phyloP scores from a whole-genome alignment of 1,140 invertebrate genomes.

The Plectus sambesii region DNA sequence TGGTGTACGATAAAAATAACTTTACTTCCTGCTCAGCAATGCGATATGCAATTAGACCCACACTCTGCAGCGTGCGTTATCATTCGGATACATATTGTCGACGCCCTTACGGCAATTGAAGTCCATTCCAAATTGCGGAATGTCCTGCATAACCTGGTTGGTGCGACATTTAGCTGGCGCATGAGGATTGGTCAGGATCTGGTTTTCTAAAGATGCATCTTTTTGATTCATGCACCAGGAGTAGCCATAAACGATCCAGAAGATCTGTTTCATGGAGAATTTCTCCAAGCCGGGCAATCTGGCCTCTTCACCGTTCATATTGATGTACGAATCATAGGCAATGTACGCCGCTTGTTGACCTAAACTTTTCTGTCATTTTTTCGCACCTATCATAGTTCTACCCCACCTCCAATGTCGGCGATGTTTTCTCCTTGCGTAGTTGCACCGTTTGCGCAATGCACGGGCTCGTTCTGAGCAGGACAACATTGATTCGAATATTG shows the following conservation, averaged over 20 bases:
- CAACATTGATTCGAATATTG: constrained; percentile 35
- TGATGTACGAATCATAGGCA: constrained; percentile 28
- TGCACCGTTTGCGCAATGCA: constrained; percentile 31
- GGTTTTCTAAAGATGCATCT: constrained; percentile 4
- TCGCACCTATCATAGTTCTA: not conserved
- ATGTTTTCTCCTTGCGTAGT: constrained; percentile 37
- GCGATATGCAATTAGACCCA: too few species aligned
- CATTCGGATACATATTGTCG: constrained; percentile 20
- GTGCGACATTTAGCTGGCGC: constrained; percentile 19
- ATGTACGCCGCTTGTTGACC: constrained; percentile 34
- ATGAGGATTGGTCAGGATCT: constrained; percentile 27
- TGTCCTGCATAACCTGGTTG: constrained; percentile 28
- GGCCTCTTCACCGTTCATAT: constrained; percentile 18
- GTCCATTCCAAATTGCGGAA: constrained; percentile 22
- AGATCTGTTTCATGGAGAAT: constrained; percentile 36
- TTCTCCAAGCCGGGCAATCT: constrained; percentile 25
- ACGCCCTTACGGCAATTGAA: constrained; percentile 22
- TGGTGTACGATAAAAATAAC: too few species aligned
- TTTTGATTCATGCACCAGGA: constrained; percentile 35
- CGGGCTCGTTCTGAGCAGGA: constrained; percentile 27
- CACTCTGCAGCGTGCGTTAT: constrained; percentile 20
- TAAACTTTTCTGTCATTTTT: too few species aligned
- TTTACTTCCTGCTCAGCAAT: too few species aligned
- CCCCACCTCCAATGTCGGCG: constrained; percentile 27
- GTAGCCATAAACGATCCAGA: constrained; percentile 36